A percentile compares a stretch with the other conserved stretches of the same genome.
phyloP scores from a whole-genome alignment of 2,888 invertebrate genomes.

The Patella ulyssiponensis region DNA sequence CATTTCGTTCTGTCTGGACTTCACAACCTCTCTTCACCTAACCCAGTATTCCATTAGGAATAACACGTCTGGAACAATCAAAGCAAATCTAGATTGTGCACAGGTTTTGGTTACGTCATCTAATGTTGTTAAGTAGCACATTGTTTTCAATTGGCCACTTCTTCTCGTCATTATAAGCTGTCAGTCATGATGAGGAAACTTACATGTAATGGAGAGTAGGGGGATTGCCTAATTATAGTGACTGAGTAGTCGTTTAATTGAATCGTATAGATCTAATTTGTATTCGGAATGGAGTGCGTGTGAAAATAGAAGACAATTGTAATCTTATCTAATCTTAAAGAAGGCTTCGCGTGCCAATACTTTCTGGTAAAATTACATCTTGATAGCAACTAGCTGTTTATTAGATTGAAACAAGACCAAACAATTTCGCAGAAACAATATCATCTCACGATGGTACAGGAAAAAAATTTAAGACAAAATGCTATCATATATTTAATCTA shows the following conservation, averaged over 20 bases:
- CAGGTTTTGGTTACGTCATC: constrained; percentile 2
- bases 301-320: constrained; percentile 1
- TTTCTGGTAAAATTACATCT: not conserved
- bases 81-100: not conserved
- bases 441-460: no score
- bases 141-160: constrained; percentile 7
- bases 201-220: not conserved
- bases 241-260: not conserved
- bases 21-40: constrained; percentile 5
- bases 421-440: not conserved
- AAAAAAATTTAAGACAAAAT: no score
- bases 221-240: constrained; percentile 3
- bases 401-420: not conserved
- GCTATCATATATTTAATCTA: no score
- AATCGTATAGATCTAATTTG: constrained; percentile 5
- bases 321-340: not conserved
- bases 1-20: no score
- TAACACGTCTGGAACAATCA: not conserved
- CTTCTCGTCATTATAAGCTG: constrained; percentile 2
- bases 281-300: constrained; percentile 1
- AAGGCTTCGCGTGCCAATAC: not conserved
- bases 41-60: constrained; percentile 1
- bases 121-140: constrained; percentile 2
- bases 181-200: not conserved
- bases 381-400: not conserved